Percentiles rank a stretch among this genome's conserved stretches.
These are phyloP conservation scores for Asteroscopus sphinx DNA, from an alignment of 2,888 invertebrate genomes.

Conservation along the genomic window DNA sequence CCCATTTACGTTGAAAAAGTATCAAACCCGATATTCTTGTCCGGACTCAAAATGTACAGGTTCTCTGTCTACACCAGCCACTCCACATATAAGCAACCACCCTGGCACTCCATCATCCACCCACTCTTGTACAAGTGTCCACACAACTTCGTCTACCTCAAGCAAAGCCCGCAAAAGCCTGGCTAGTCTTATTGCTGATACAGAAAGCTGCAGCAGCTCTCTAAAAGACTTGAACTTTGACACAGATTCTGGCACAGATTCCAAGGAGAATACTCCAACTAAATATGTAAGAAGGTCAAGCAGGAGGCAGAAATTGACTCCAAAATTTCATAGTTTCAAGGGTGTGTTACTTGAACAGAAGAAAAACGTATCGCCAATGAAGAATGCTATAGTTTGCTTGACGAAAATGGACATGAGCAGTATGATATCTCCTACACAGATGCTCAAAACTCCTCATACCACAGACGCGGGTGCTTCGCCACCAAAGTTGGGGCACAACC, in stretches of 20 bases:
- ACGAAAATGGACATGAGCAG: conserved; percentile 80
- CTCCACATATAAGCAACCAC: conserved; percentile 80
- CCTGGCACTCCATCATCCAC: conserved; percentile 84
- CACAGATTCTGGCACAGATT: conserved; percentile 82
- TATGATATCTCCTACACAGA: conserved; percentile 79
- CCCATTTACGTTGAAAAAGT: conserved; percentile 85
- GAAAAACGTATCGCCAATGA: conserved; percentile 76
- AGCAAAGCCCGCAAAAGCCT: conserved; percentile 83
- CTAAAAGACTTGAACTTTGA: conserved; percentile 86
- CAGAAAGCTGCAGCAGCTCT: conserved; percentile 87
- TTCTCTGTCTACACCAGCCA: conserved; percentile 80
- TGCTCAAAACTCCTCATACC: conserved; percentile 82
- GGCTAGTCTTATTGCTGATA: conserved; percentile 84
- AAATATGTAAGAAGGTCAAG: conserved; percentile 72
- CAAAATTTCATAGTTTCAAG: conserved; percentile 80
- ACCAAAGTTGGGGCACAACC: conserved; percentile 79
- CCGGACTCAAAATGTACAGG: conserved; percentile 74
- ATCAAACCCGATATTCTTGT: conserved; percentile 77
- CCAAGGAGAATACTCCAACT: conserved; percentile 85
- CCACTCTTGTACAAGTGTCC: conserved; percentile 81
- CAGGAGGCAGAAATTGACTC: conserved; percentile 74
- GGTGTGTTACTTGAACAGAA: conserved; percentile 81
- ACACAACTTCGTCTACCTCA: conserved; percentile 83
- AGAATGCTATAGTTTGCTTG: conserved; percentile 73
- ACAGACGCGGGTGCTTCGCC: conserved; percentile 77